Conservation (phyloP, 2,797 vertebrate genomes). For the Sebastes variabilis region DNA sequence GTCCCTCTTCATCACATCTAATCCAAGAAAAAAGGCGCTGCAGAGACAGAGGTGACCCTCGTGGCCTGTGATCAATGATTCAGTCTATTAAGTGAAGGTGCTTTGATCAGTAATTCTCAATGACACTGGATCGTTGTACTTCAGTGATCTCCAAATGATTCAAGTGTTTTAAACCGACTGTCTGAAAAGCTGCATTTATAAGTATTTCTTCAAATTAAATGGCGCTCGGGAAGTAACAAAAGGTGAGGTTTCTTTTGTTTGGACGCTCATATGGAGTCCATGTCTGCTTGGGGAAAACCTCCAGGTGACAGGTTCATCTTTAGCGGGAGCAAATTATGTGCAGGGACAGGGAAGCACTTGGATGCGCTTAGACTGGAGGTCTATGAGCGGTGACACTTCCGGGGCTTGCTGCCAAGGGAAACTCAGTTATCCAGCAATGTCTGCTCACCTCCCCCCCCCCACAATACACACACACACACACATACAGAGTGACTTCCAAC, state of each 20-base stretch:
- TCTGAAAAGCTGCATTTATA: background rate
- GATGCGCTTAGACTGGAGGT: slow-evolving; percentile 66
- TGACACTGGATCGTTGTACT: slow-evolving; percentile 35
- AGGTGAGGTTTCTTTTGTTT: fast-evolving
- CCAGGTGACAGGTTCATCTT: slow-evolving; percentile 68
- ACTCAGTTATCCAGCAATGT: slow-evolving; percentile 67
- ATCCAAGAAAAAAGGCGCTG: slow-evolving; percentile 60
- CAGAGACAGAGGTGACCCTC: slow-evolving; percentile 68
- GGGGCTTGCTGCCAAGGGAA: slow-evolving; percentile 75
- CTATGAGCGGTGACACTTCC: slow-evolving; percentile 75
- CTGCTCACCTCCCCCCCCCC: slow-evolving; percentile 1
- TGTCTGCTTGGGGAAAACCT: slow-evolving; percentile 28
- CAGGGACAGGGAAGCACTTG: slow-evolving; percentile 57
- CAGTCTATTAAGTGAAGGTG: slow-evolving; percentile 70
- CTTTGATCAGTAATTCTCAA: slow-evolving; percentile 68
- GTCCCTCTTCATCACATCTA: slow-evolving; percentile 63
- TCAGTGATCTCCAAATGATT: slow-evolving; percentile 12
- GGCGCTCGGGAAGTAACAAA: background rate
- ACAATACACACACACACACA: background rate
- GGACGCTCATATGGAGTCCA: background rate
- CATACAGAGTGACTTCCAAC: slow-evolving; percentile 17
- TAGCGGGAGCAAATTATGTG: slow-evolving; percentile 58
- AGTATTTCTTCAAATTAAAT: background rate
- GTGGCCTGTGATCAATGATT: slow-evolving; percentile 72
- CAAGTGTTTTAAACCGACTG: background rate